Evolutionary conservation across 1,140 invertebrate genomes (phyloP), one percentile per base, ranked within the genome.

Genomic region (Drosophila nebulosa): DNA sequence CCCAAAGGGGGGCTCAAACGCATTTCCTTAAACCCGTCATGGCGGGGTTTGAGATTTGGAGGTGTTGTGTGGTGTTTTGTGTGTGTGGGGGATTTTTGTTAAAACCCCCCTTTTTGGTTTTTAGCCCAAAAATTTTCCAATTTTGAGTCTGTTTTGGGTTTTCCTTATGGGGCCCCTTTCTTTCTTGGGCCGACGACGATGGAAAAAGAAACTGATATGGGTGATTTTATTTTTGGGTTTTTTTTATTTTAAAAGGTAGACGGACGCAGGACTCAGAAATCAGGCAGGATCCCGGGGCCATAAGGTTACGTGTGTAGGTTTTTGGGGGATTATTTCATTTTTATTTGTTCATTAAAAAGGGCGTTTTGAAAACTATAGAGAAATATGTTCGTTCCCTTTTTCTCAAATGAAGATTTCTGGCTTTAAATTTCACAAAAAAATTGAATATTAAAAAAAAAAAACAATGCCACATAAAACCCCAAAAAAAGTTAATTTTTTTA

Each of bases 161-260:
- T n/a, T 71, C 24, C 21, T 36, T 50, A 26, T 26, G 73, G 73
- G n/a, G n/a, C n/a, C 73, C 69, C 80, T 77, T 86, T 73, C 81
- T 86, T 85, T 81, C 66, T 71, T 85, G n/a, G 60, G 80, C 36
- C 77, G 81, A 74, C n/a, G n/a, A n/a, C 66, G 74, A 66, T 74
- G n/a, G 73, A 78, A 85, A 86, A 86, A 80, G 73, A 74, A 80
- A 77, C 80, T 85, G 80, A 85, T 86, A 80, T 79, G n/a, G 77
- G 62, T 84, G 80, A 86, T 86, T 85, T 69, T 69, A 61, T 66
- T 72, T 68, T 46, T 10, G 4, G 3, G 30, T n/a, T n/a, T 32
- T 3, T 10, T 32, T 12, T 26, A 35, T 32, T 36, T 65, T 59
- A n/a, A 32, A 46, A 46, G 50, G 30, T 30, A 62, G 61, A 30